phyloP scores from a whole-genome alignment of 2,888 invertebrate genomes.

The Spodoptera exigua region DNA sequence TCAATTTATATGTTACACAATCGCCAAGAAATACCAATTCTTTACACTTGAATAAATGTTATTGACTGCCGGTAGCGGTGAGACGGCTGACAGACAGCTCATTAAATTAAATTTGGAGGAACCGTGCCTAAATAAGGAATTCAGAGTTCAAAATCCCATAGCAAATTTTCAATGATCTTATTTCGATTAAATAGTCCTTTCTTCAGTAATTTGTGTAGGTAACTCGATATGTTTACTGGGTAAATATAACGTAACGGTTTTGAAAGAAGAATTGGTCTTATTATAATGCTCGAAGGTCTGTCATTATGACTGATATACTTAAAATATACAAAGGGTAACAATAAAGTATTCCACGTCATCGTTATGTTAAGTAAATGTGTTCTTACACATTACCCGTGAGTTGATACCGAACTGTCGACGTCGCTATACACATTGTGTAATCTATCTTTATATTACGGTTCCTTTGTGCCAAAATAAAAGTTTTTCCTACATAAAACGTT shows the following conservation, averaged over 20 bases:
- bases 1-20: conserved; percentile 9
- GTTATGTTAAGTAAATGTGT: conserved; percentile 2
- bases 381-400: conserved; percentile 6
- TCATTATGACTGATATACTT: background rate
- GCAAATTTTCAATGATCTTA: no score
- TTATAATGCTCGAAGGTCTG: no score
- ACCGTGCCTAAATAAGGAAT: no score
- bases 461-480: conserved; percentile 48
- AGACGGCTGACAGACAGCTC: background rate
- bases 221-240: no score
- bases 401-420: conserved; percentile 14
- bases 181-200: no score
- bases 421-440: conserved; percentile 31
- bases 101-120: conserved; percentile 1
- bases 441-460: conserved; percentile 37
- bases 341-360: background rate
- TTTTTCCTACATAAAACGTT: conserved; percentile 40
- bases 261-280: no score
- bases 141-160: no score
- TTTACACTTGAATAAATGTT: conserved; percentile 17
- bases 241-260: no score
- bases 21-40: conserved; percentile 15
- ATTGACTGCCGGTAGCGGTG: background rate
- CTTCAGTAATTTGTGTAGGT: no score
- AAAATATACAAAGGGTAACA: background rate